Percentiles rank a stretch among this genome's conserved stretches.
These are phyloP conservation scores for Mechanitis messenoides DNA, from an alignment of 2,888 invertebrate species.

Conservation along the genomic window DNA sequence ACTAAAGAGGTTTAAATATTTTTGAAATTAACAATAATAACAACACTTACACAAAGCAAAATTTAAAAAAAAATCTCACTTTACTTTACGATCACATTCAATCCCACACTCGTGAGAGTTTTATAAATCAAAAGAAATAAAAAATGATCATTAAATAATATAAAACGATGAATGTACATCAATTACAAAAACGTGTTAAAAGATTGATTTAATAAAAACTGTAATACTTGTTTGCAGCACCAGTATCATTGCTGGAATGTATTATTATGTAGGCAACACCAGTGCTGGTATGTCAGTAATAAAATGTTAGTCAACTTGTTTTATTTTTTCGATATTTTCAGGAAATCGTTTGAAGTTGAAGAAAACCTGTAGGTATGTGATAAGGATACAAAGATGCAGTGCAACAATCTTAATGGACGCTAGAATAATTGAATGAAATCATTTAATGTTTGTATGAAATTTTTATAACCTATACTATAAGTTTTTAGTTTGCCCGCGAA, in stretches of 20 bases:
- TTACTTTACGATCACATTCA: too few species aligned
- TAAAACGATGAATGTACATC: too few species aligned
- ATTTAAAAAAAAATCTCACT: too few species aligned
- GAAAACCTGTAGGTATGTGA: conserved; percentile 27
- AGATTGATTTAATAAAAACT: not conserved
- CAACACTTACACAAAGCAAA: too few species aligned
- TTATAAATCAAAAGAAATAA: too few species aligned
- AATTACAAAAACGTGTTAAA: conserved; percentile 17
- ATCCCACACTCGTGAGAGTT: too few species aligned
- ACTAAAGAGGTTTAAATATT: too few species aligned
- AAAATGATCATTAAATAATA: too few species aligned
- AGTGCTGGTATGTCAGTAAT: conserved; percentile 4
- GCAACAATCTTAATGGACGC: conserved; percentile 42
- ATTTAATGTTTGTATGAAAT: conserved; percentile 14
- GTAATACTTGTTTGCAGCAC: not conserved
- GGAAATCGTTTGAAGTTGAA: conserved; percentile 32
- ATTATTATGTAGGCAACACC: not conserved
- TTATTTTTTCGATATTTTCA: conserved; percentile 13
- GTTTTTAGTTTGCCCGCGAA: too few species aligned
- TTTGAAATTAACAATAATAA: too few species aligned
- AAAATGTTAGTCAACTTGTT: conserved; percentile 6
- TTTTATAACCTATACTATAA: too few species aligned
- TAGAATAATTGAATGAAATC: conserved; percentile 34
- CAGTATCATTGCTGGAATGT: not conserved
- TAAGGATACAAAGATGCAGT: conserved; percentile 28